phyloP scores from a whole-genome alignment of 2,797 vertebrate species.

The Karalla daura region DNA sequence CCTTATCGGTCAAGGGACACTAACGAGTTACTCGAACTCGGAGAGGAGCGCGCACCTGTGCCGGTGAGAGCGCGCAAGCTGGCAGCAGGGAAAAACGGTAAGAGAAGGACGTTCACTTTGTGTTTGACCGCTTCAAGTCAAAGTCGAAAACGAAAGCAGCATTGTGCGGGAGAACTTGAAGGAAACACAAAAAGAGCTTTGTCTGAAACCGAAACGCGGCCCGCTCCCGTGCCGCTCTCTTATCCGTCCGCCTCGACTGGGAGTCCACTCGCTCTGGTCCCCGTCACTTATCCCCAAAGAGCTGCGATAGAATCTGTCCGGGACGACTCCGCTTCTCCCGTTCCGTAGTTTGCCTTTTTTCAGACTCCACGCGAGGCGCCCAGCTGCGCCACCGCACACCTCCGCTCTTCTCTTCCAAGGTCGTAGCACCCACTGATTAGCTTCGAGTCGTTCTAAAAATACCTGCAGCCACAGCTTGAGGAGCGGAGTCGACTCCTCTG shows the following conservation, averaged over 20 bases:
- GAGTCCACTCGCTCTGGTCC: no score
- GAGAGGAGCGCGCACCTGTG: constrained; percentile 11
- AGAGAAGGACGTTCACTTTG: no score
- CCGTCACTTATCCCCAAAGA: constrained; percentile 39
- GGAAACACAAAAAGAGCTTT: constrained; percentile 16
- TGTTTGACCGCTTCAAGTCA: not conserved
- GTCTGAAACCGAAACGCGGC: constrained; percentile 27
- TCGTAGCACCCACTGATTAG: constrained; percentile 49
- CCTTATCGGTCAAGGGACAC: constrained; percentile 62
- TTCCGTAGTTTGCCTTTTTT: no score
- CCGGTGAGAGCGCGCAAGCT: constrained; percentile 16
- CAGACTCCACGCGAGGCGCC: constrained; percentile 20
- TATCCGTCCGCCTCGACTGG: constrained; percentile 34
- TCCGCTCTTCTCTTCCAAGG: constrained; percentile 43
- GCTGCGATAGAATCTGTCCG: constrained; percentile 28
- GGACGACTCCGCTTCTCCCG: constrained; percentile 19
- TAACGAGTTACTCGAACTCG: constrained; percentile 16
- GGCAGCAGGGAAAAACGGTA: no score
- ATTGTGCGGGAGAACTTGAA: no score
- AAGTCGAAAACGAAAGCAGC: constrained; percentile 10
- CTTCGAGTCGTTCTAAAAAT: constrained; percentile 52
- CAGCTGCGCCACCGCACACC: constrained; percentile 17
- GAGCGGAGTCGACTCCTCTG: constrained; percentile 40
- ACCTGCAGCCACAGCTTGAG: constrained; percentile 41
- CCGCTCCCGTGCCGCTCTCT: constrained; percentile 23